Evolutionary conservation across 2,888 invertebrate species (phyloP).

Genomic region (Prosapia bicincta): DNA sequence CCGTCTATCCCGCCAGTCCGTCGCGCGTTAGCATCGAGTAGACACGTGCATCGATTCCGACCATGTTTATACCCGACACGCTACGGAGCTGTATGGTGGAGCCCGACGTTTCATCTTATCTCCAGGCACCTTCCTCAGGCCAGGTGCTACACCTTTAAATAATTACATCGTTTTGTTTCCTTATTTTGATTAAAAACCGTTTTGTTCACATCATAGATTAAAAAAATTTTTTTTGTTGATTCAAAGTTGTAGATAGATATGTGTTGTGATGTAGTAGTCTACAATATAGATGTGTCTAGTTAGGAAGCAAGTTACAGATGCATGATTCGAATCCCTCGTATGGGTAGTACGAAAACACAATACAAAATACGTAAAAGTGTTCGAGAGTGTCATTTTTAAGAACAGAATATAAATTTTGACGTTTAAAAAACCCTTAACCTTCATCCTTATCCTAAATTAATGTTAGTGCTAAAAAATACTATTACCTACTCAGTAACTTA

Average conservation of each 20-base stretch:
- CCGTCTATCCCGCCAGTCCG: slow-evolving; percentile 11
- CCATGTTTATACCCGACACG: slow-evolving; percentile 89
- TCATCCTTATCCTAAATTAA: background rate
- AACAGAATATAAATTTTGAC: background rate
- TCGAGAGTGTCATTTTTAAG: background rate
- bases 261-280: background rate
- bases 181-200: slow-evolving; percentile 6
- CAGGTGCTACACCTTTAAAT: slow-evolving; percentile 60
- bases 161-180: slow-evolving; percentile 28
- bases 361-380: background rate
- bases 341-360: background rate
- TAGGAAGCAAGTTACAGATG: background rate
- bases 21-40: slow-evolving; percentile 13
- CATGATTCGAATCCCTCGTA: background rate
- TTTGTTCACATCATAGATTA: background rate
- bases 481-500: too few species aligned
- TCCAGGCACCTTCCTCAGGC: slow-evolving; percentile 93
- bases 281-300: background rate
- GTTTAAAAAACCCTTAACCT: background rate
- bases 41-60: slow-evolving; percentile 18
- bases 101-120: slow-evolving; percentile 91
- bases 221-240: background rate
- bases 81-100: slow-evolving; percentile 95
- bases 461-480: too few species aligned
- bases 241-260: slow-evolving; percentile 8